Conservation (phyloP, 2,888 invertebrate genomes). For the Dyspetes luteomarginatus region DNA sequence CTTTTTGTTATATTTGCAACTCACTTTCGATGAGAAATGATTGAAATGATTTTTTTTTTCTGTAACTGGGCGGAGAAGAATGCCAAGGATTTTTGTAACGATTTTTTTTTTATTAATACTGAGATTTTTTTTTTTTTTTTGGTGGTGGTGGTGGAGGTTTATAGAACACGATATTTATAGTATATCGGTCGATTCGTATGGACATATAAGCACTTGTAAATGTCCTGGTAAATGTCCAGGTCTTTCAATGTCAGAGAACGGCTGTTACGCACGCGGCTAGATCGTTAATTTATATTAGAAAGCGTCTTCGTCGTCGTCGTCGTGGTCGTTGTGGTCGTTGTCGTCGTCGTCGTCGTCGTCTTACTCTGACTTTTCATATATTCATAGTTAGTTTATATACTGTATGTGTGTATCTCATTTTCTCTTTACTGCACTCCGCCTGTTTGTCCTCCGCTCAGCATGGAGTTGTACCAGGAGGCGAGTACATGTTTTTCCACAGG, state of each 20-base stretch:
- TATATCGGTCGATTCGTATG: conserved; percentile 8
- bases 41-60: no score
- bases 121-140: no score
- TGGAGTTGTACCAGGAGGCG: not conserved
- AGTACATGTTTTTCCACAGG: not conserved
- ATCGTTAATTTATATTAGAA: conserved; percentile 69
- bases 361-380: conserved; percentile 39
- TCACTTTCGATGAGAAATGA: no score
- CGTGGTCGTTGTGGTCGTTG: no score
- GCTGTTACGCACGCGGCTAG: conserved; percentile 59
- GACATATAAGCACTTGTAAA: no score
- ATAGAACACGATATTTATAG: not conserved
- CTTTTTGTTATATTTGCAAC: no score
- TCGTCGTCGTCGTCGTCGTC: no score
- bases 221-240: conserved; percentile 30
- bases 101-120: no score
- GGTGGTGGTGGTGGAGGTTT: no score
- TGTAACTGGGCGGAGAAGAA: no score
- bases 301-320: conserved; percentile 60
- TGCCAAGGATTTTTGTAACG: no score
- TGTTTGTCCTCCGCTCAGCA: conserved; percentile 10
- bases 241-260: conserved; percentile 67
- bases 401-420: not conserved
- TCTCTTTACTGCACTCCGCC: conserved; percentile 13
- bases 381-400: conserved; percentile 22